A percentile compares a stretch with the other conserved stretches of the same genome.
Conservation (phyloP, 2,797 vertebrate species). For the Cossypha caffra region DNA sequence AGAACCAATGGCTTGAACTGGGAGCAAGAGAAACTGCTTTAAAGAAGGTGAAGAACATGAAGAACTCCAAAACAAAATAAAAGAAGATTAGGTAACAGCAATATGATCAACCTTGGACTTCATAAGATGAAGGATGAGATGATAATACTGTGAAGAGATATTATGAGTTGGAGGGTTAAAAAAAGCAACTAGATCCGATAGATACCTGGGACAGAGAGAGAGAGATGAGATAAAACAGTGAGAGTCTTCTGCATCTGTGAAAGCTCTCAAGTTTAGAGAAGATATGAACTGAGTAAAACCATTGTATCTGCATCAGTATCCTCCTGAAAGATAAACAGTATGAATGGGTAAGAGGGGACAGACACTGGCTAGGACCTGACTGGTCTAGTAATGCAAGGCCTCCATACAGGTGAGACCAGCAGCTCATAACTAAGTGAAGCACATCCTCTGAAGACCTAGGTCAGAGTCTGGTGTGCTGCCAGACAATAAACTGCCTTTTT, state of each 20-base stretch:
- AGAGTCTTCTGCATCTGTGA: not conserved
- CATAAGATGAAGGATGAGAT: not conserved
- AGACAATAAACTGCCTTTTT: not conserved
- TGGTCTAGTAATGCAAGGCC: not conserved
- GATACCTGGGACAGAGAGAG: not conserved
- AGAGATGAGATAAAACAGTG: not conserved
- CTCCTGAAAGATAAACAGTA: not conserved
- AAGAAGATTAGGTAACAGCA: not conserved
- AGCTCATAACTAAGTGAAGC: not conserved
- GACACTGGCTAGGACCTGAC: not conserved
- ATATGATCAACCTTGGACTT: not conserved
- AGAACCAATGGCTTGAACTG: not conserved
- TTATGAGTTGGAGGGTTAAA: not conserved
- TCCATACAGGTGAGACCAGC: not conserved
- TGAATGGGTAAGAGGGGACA: not conserved
- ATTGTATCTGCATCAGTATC: not conserved
- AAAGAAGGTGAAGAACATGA: not conserved
- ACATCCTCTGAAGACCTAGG: not conserved
- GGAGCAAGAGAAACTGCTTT: not conserved
- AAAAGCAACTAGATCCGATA: not conserved
- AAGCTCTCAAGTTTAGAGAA: not conserved
- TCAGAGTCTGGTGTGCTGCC: not conserved
- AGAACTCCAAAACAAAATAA: not conserved
- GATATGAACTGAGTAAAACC: not conserved
- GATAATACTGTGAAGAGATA: not conserved